Base-by-base conservation (phyloP, 2,888 invertebrate species). In the Coenonympha glycerion region DNA sequence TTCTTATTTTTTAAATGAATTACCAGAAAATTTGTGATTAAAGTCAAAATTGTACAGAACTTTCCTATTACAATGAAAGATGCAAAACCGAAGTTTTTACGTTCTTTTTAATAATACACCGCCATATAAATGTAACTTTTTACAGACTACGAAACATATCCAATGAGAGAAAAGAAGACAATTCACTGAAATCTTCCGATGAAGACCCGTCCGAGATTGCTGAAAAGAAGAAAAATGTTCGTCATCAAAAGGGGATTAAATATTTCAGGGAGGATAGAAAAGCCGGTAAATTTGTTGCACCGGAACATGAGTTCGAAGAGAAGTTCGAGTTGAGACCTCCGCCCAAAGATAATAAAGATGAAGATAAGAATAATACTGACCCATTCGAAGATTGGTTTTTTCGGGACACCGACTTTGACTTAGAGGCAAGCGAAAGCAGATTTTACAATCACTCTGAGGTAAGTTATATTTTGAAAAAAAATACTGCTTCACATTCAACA, bases 281-380 rank as follows among this genome's bases (percentile, higher is more conserved):
- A 41, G 5, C 0, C 4, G 71, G 63, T 48, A 76, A 69, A 49
- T 69, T 76, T 57, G 84, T 87, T 56, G 71, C 88, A 51, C 90
- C 90, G 0, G 88, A 88, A 55, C 90, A 91, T 53, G 90, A 91
- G 51, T 90, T 90, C 49, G 90, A 90, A 69, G 88, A 88, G 28
- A 46, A 26, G 9, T 46, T 90, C 57, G 90, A 90, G 66, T 67
- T 85, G 2, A 88, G 84, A 66, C 73, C 88, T 3, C 89, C 89
- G 6, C 76, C 78, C 0, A 85, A 87, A 51, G 49, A 62, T 2
- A 63, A 60, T 6, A 21, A 22, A 37, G 5, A 4, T n/a, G n/a
- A 21, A 11, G n/a, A 13, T 3, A 19, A 53, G 1, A 72, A 67
- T 47, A 61, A 42, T 5, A 63, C 64, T 13, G n/a, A 77, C 22